These are phyloP conservation scores for Apostichopus californicus DNA, from an alignment of 35 echinoderm and acorn worm genomes.

Conservation along the genomic window DNA sequence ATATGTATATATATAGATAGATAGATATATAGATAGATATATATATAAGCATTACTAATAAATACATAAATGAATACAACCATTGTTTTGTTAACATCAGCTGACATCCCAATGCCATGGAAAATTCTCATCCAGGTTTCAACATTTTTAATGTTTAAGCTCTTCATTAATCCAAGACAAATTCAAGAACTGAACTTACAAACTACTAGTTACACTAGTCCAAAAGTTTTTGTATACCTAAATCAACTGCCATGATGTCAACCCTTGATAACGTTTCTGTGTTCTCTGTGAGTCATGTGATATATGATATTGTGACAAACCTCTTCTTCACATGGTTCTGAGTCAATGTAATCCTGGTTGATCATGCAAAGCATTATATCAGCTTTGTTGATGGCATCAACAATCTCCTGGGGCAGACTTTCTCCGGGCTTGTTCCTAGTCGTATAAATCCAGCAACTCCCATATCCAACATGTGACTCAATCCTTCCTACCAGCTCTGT, in stretches of 20 bases:
- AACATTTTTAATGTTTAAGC: too few relatives aligned
- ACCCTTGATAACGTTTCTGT: not conserved
- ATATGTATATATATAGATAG: too few relatives aligned
- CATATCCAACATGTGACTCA: not conserved
- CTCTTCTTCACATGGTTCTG: not conserved
- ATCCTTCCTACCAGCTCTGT: not conserved
- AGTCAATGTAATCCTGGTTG: not conserved
- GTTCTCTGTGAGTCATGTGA: not conserved
- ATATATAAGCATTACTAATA: too few relatives aligned
- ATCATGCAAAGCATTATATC: conserved; percentile 9
- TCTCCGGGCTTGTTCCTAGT: not conserved
- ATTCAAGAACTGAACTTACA: too few relatives aligned
- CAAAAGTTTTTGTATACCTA: not conserved
- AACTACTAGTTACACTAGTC: too few relatives aligned
- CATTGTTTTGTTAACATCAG: too few relatives aligned
- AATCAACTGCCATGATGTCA: not conserved
- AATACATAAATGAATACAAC: too few relatives aligned
- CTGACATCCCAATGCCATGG: too few relatives aligned
- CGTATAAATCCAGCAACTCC: conserved; percentile 29
- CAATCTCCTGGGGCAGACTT: not conserved
- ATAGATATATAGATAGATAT: too few relatives aligned
- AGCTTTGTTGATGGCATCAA: not conserved
- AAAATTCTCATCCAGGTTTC: too few relatives aligned
- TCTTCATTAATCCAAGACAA: too few relatives aligned
- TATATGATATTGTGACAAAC: not conserved